Base-by-base conservation (phyloP, 2,797 vertebrate species). In the Nyctibius grandis region DNA sequence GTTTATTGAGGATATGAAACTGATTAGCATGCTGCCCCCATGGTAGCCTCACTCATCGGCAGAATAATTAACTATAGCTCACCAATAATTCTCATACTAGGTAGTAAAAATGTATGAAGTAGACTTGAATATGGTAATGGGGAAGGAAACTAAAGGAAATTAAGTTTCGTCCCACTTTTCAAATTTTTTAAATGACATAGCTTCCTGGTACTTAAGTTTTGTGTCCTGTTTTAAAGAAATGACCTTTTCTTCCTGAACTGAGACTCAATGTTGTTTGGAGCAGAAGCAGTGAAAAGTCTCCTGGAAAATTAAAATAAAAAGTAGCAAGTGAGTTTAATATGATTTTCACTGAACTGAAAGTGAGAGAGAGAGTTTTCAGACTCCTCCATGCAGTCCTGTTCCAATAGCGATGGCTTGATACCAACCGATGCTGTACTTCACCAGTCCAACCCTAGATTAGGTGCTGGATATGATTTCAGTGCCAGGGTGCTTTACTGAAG, bases 1-100 rank as follows among this genome's bases (percentile, higher is more conserved):
- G 50, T 85, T 96, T 92, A 91, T 81, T 81, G 65, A 88, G 51
- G 50, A 9, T 89, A 72, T 63, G 85, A 90, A 94, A 85, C 12
- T 10, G 29, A 76, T 85, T 92, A 88, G 15, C 19, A 25, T 60
- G 31, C 63, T 93, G 63, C 44, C 67, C 36, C 50, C 3, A 3
- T 67, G 31, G 65, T 63, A 91, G 47, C 45, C 47, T 90, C 85
- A 67, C 40, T 93, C 67, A 63, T 64, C 1, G 6, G 26, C 53
- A 77, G 36, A 59, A 69, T 88, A 88, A 59, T 56, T 86, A 86
- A 88, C 68, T 63, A 29, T 34, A 86, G 33, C 36, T 93, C 72
- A 70, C 38, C 9, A 45, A 48, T 60, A 82, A 53, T 69, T 91
- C 33, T 79, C 6, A 34, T 63, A 79, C 17, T 50, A 42, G 19